Evolutionary conservation across 2,888 invertebrate genomes (phyloP).

Genomic region (Pachycephus smyrnensis): DNA sequence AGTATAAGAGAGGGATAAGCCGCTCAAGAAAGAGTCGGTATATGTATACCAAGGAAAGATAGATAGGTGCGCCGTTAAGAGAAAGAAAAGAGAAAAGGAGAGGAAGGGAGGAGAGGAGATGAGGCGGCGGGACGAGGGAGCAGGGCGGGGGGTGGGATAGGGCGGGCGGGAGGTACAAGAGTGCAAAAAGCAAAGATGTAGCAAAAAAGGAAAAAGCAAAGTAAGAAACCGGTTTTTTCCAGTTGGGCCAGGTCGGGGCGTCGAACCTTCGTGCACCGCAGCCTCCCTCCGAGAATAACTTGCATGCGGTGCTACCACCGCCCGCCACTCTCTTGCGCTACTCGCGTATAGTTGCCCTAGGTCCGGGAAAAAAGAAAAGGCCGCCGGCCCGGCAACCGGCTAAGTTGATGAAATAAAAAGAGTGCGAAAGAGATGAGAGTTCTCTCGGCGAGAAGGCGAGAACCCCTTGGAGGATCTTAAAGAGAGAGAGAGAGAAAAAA

Average conservation of each 20-base stretch:
- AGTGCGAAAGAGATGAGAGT: conserved; percentile 18
- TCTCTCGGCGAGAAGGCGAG: not conserved
- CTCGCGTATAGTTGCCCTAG: conserved; percentile 58
- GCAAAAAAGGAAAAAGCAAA: conserved; percentile 60
- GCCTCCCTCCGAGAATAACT: conserved; percentile 67
- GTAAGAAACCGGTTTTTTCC: conserved; percentile 68
- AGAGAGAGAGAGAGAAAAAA: conserved; percentile 13
- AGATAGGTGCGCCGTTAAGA: conserved; percentile 8
- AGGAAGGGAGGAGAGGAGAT: conserved; percentile 28
- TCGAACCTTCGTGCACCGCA: conserved; percentile 64
- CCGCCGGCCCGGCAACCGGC: conserved; percentile 15
- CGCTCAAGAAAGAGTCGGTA: conserved; percentile 27
- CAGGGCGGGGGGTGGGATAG: conserved; percentile 9
- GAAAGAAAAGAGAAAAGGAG: conserved; percentile 22
- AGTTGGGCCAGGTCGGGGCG: conserved; percentile 68
- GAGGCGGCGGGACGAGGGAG: conserved; percentile 22
- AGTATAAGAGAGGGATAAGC: conserved; percentile 23
- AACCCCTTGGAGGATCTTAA: not conserved
- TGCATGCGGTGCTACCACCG: conserved; percentile 49
- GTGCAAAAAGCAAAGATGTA: conserved; percentile 63
- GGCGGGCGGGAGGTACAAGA: conserved; percentile 28
- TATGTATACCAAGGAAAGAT: conserved; percentile 15
- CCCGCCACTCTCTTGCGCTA: conserved; percentile 36
- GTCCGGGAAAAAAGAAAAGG: conserved; percentile 56
- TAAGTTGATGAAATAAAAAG: conserved; percentile 23